Conservation (phyloP, 1,140 invertebrate genomes). For the Calliopsis andreniformis region DNA sequence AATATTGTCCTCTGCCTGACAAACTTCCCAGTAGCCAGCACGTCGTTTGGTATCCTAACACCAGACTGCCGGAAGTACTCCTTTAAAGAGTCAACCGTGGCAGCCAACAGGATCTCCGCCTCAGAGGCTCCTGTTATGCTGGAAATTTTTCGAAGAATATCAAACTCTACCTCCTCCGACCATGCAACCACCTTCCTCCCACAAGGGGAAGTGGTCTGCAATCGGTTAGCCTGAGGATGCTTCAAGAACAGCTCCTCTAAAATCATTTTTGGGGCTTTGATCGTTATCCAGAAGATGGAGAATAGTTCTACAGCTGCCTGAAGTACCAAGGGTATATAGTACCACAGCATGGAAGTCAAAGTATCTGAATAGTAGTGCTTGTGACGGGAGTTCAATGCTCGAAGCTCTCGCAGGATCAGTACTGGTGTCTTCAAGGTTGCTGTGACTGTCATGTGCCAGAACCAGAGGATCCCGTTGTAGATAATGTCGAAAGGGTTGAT, state of each 20-base stretch:
- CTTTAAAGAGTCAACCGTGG: constrained; percentile 84
- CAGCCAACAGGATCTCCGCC: constrained; percentile 86
- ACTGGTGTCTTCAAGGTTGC: constrained; percentile 71
- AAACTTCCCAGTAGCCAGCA: constrained; percentile 83
- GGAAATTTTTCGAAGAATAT: constrained; percentile 82
- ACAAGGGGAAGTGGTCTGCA: constrained; percentile 87
- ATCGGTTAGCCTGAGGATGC: constrained; percentile 79
- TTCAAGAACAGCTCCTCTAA: constrained; percentile 83
- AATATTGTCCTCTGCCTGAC: constrained; percentile 81
- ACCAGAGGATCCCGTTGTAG: constrained; percentile 50
- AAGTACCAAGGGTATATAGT: constrained; percentile 83
- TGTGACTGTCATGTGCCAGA: constrained; percentile 70
- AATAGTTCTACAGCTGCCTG: constrained; percentile 82
- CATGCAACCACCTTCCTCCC: constrained; percentile 90
- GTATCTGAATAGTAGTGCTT: constrained; percentile 77
- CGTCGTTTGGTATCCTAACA: constrained; percentile 80
- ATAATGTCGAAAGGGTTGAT: constrained; percentile 70
- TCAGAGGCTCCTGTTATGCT: constrained; percentile 84
- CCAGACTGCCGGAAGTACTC: constrained; percentile 84
- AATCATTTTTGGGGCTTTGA: constrained; percentile 83
- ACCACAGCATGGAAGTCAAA: constrained; percentile 75
- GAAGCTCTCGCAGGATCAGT: constrained; percentile 69
- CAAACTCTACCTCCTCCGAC: constrained; percentile 85
- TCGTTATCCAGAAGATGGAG: constrained; percentile 82
- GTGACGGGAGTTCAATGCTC: constrained; percentile 71